Base-by-base conservation (phyloP, 2,888 invertebrate genomes). In the Endomychus coccineus region DNA sequence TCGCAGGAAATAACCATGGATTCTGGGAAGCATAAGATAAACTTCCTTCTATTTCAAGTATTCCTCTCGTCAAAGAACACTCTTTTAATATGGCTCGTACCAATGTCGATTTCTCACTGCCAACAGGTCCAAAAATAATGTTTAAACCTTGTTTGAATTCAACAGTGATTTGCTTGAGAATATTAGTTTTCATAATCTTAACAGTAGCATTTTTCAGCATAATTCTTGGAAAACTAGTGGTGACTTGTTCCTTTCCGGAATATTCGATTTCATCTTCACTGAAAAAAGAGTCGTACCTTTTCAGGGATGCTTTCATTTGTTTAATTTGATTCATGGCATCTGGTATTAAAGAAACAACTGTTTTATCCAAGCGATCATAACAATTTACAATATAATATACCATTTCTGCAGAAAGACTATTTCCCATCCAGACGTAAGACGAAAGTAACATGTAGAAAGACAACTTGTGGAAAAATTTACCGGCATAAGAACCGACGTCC, bases 331-430 rank as follows among this genome's bases (percentile, higher is more conserved):
- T 77, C 48, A 89, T 79, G 33, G 79, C 83, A 68, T 83, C 80
- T 0, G 92, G 91, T 25, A 37, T 37, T 12, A 52, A 91, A 83
- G 89, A 80, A 0, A 86, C 87, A 80, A 91, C 84, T 9, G 85
- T 81, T 50, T 85, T 80, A 14, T 89, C 73, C 37, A 92, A 67
- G 34, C 87, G 82, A 54, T 87, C 89, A 67, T 86, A 91, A 61
- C 90, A 84, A 9, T 90, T 83, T 10, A 88, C 83, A 32, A 89
- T 74, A 36, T 90, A 83, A 65, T 90, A 91, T 10, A 87, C 86
- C 58, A 74, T 75, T 57, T 89, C 85, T 4, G 92, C 82, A 3
- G 78, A 80, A 49, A 92, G 74, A 50, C 75, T 63, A 48, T 80
- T 68, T 16, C 80, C 80, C 2, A 78, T 68, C 17, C 83, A 64